Base-by-base conservation (phyloP, 2,888 invertebrate genomes). In the Thymelicus acteon region DNA sequence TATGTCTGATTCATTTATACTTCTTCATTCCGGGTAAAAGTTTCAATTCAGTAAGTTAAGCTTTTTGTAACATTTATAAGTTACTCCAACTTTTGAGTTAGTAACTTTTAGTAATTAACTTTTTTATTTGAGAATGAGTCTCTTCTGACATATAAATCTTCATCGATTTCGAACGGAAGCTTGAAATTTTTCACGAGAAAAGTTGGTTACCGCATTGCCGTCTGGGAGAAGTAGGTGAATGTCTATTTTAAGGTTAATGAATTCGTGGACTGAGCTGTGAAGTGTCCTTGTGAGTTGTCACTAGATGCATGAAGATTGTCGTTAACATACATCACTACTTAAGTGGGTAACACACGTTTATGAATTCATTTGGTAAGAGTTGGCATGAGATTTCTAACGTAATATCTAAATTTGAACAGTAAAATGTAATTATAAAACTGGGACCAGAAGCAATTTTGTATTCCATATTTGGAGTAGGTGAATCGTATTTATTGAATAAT, bases 241-340 rank as follows among this genome's bases (percentile, higher is more conserved):
- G 60, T 60, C 70, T 70, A 63, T 70, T 70, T 70, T 70, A 60
- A 70, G 70, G 64, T 70, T 70, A 70, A 70, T 70, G 70, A 70
- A 70, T 70, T 64, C 70, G 60, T 24, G 64, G 24, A 64, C 52
- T 52, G 64, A 64, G 54, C 8, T 54, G 37, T 70, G 40, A 70
- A 70, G 70, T 39, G 64, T 60, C 64, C 58, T 70, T 47, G 63
- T 39, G 49, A 70, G 63, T 48, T 64, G 63, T 60, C 63, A 60
- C 58, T 64, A 60, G 40, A 48, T 57, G 57, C 37, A 64, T 44
- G 70, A 70, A 70, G 70, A 70, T 40, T 70, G 60, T 70, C 70
- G 40, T 70, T 70, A 70, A 70, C 64, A 64, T 19, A 64, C 37
- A 49, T 57, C 61, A 54, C 44, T 49, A 44, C 47, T 69, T 57